A percentile compares a stretch with the other conserved stretches of the same genome.
Evolutionary conservation across 2,888 invertebrate genomes (phyloP).

Genomic region (Chydorus sphaericus): DNA sequence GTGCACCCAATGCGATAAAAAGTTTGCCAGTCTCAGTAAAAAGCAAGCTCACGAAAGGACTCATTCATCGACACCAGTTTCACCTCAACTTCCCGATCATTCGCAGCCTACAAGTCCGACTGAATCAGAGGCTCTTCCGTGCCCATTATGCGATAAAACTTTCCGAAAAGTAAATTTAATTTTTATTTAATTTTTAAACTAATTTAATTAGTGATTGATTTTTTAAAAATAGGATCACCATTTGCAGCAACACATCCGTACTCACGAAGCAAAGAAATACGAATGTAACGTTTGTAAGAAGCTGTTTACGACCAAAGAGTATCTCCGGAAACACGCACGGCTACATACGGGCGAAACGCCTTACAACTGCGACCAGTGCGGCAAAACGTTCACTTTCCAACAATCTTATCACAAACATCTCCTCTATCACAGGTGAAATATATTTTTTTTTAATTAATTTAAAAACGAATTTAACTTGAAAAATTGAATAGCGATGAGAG

Average conservation of each 20-base stretch:
- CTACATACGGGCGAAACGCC: conserved; percentile 81
- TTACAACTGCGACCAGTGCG: conserved; percentile 63
- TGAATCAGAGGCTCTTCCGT: background rate
- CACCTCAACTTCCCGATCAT: background rate
- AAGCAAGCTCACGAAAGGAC: conserved; percentile 14
- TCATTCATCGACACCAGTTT: background rate
- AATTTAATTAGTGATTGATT: background rate
- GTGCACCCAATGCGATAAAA: conserved; percentile 10
- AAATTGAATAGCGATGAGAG: conserved; percentile 55
- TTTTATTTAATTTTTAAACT: background rate
- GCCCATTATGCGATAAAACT: conserved; percentile 31
- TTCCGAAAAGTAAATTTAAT: conserved; percentile 30
- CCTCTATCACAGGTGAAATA: conserved; percentile 48
- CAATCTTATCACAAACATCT: conserved; percentile 80
- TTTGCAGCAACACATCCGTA: conserved; percentile 33
- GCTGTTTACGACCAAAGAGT: conserved; percentile 76
- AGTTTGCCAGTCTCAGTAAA: conserved; percentile 12
- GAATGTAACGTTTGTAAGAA: conserved; percentile 71
- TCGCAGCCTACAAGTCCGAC: background rate
- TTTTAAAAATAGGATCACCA: conserved; percentile 31
- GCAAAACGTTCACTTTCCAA: conserved; percentile 75
- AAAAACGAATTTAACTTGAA: no score
- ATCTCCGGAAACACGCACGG: conserved; percentile 73
- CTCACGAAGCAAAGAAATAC: conserved; percentile 60
- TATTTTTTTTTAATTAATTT: background rate